Base-by-base conservation (phyloP, 2,797 vertebrate genomes). In the Phoebastria nigripes region DNA sequence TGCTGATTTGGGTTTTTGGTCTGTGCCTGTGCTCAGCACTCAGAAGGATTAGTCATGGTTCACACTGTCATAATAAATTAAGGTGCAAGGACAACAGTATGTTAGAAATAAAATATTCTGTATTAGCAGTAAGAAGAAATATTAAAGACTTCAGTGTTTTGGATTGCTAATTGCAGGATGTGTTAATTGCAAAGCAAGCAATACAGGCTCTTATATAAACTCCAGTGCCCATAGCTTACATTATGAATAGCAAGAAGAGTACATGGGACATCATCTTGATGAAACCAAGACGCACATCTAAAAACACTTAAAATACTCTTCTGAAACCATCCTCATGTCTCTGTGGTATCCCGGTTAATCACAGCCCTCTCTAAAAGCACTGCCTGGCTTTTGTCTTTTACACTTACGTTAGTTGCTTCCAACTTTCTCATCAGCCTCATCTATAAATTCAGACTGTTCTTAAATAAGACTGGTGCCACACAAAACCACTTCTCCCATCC, bases 381-480 rank as follows among this genome's bases (percentile, higher is more conserved):
- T 52, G 87, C 84, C 63, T 87, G 67, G 28, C n/a, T 77, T 94
- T 91, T 87, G 92, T 89, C 87, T 94, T 77, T 70, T 80, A 77
- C 10, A 5, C 62, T 80, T 52, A 28, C 0, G 2, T 76, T 63
- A 85, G 84, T 79, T 78, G 82, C 87, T 94, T 93, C 95, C 89
- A 94, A 33, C 91, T 91, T 86, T 56, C 82, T 94, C 87, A 74
- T 95, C 96, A 93, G 65, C 65, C 82, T 95, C 96, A 71, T 81
- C 92, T 86, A 83, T 93, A 97, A 96, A 97, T 95, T 93, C 96
- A 82, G 82, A 21, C 82, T 70, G 41, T 61, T 73, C 93, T 96
- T 97, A 96, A 96, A 87, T 91, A 96, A 95, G 95, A 49, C 87
- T 83, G 84, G 82, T 91, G 91, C 91, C 92, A 71, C 91, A 71